Base-by-base conservation (phyloP, 2,797 vertebrate species). In the Telmatherina bonti region DNA sequence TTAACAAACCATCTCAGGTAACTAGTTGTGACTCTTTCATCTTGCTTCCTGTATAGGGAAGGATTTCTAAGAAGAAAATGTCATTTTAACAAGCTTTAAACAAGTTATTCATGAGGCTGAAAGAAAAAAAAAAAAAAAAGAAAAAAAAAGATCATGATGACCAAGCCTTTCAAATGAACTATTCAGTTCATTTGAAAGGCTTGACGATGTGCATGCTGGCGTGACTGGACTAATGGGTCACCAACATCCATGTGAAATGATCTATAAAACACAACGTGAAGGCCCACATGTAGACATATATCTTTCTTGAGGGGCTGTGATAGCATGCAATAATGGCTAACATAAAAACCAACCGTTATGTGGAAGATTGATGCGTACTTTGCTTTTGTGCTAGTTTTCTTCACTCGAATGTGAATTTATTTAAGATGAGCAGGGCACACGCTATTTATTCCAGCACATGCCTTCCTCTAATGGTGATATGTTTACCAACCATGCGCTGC, bases 31-130 rank as follows among this genome's bases (percentile, higher is more conserved):
- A 47, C 5, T 47, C 45, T 47, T 9, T 18, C 45, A 20, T 47
- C n/a, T n/a, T n/a, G n/a, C n/a, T n/a, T 47, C 58, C 38, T 43
- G 52, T 63, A 67, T 53, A 41, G 47, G 55, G 62, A 82, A 74
- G 65, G 70, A 72, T 71, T 60, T 74, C 85, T 83, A 76, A 72
- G 49, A 57, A 70, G 26, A 82, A 65, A 53, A 65, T 85, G 81
- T 60, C 60, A 69, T 82, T 81, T 67, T 76, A 88, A 89, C 78
- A 81, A 87, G 82, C 76, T 70, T 58, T 66, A 41, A 81, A 84
- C 64, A 62, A 76, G 63, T 53, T 78, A 58, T 81, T 82, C 67
- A 81, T 79, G 74, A 70, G 77, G 78, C 64, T 12, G 10, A 43
- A 77, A 87, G n/a, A n/a, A n/a, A n/a, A n/a, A n/a, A n/a, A n/a